Evolutionary conservation across 1,140 invertebrate genomes (phyloP), one percentile per base, ranked within the genome.

Genomic region (Leptoteleia sp.): DNA sequence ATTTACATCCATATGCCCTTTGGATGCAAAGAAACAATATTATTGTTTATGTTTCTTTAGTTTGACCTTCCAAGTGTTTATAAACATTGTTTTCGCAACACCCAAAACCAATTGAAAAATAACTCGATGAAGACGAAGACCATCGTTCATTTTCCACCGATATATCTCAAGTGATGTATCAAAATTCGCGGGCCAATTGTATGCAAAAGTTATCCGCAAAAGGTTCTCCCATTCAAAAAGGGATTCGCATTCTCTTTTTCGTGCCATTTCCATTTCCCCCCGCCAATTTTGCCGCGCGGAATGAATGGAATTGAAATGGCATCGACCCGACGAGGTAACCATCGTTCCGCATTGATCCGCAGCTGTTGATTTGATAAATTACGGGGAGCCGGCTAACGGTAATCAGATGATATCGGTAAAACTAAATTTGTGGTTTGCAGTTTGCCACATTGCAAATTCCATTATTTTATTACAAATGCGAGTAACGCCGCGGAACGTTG

Each of bases 341-440:
- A 15, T n/a, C n/a, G n/a, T n/a, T n/a, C 47, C 8, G 25, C 37
- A 45, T 45, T 71, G 61, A 75, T 65, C 22, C 47, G 43, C 17
- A 43, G 29, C 45, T 55, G 62, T 68, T 68, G 72, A 76, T 72
- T 72, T 47, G 48, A 61, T 62, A 62, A 55, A 72, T 76, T 76
- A 61, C 62, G 52, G 29, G n/a, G n/a, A n/a, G 54, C 4, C 22
- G 22, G 50, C 71, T 19, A 52, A 17, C 27, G 38, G 45, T 76
- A 68, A 76, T 68, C 72, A 76, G 72, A 76, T 76, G 59, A 68
- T 76, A 68, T 62, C 50, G 40, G 57, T 43, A 64, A 64, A 76
- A 76, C 72, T 67, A 61, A 67, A 76, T 76, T 76, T 76, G 55
- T 17, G 72, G 62, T 59, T 17, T 61, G 38, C 38, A 57, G 54